A percentile compares a stretch with the other conserved stretches of the same genome.
Evolutionary conservation across 2,888 invertebrate species (phyloP).

Genomic region (Lepidochrysops patricia): DNA sequence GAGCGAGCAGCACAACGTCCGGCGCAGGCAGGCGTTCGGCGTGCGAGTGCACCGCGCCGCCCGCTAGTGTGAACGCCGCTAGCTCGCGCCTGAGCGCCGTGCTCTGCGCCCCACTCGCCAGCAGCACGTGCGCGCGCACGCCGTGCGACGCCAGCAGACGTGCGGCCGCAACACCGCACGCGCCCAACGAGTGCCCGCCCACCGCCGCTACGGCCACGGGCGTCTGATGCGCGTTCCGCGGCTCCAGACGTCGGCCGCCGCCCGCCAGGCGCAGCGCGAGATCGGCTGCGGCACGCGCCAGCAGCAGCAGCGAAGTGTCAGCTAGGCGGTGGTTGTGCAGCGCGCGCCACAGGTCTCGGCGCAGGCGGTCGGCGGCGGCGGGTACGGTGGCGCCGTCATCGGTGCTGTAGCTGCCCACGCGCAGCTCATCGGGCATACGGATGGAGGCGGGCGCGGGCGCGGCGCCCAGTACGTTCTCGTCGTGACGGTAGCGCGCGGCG

Average conservation of each 20-base stretch:
- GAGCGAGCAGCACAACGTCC: conserved; percentile 46
- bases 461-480: conserved; percentile 84
- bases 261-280: conserved; percentile 84
- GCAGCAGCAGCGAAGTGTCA: conserved; percentile 81
- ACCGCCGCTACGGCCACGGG: conserved; percentile 86
- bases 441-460: conserved; percentile 67
- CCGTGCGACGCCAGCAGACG: conserved; percentile 87
- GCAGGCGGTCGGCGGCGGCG: conserved; percentile 78
- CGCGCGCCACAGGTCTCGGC: conserved; percentile 78
- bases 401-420: conserved; percentile 78
- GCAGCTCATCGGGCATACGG: conserved; percentile 77
- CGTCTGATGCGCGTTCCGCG: conserved; percentile 91
- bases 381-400: conserved; percentile 90
- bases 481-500: conserved; percentile 79
- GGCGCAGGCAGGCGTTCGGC: conserved; percentile 30
- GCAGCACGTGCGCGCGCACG: conserved; percentile 59
- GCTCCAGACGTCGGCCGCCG: conserved; percentile 87
- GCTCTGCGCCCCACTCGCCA: conserved; percentile 20
- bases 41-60: conserved; percentile 19
- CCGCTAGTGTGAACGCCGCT: conserved; percentile 72
- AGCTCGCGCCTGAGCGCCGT: conserved; percentile 74
- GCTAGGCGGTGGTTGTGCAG: conserved; percentile 67
- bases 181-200: conserved; percentile 76
- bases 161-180: conserved; percentile 68
- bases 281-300: conserved; percentile 89